phyloP scores from a whole-genome alignment of 2,888 invertebrate genomes.

The Phyto melanocephala region DNA sequence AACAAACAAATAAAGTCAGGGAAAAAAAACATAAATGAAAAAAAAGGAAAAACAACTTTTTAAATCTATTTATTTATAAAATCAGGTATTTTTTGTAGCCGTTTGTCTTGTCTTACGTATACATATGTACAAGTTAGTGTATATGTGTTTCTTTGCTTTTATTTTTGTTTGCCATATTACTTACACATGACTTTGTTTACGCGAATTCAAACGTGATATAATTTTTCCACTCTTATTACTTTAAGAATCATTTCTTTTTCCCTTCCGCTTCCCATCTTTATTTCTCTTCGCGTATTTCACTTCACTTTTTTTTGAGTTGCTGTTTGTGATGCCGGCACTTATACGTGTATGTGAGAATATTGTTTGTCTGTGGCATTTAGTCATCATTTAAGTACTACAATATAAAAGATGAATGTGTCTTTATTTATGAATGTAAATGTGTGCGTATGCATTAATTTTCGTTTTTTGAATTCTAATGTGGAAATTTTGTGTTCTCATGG shows the following conservation, averaged over 20 bases:
- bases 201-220: constrained; percentile 60
- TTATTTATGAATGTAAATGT: not conserved
- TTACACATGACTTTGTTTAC: constrained; percentile 63
- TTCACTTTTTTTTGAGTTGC: not conserved
- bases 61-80: constrained; percentile 47
- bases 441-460: constrained; percentile 9
- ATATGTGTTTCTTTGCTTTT: not conserved
- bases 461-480: constrained; percentile 15
- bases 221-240: constrained; percentile 58
- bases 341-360: not conserved
- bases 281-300: constrained; percentile 4
- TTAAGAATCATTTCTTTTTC: constrained; percentile 2
- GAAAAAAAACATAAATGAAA: not conserved
- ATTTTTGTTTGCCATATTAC: constrained; percentile 50
- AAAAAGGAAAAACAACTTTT: constrained; percentile 12
- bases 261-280: not conserved
- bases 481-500: not conserved
- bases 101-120: constrained; percentile 10
- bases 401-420: constrained; percentile 26
- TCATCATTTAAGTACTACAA: constrained; percentile 36
- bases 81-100: constrained; percentile 43
- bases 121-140: not conserved
- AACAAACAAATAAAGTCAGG: constrained; percentile 22
- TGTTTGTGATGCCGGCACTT: not conserved
- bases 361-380: constrained; percentile 45